Evolutionary conservation across 2,888 invertebrate genomes (phyloP).

Genomic region (Fabriciana adippe): DNA sequence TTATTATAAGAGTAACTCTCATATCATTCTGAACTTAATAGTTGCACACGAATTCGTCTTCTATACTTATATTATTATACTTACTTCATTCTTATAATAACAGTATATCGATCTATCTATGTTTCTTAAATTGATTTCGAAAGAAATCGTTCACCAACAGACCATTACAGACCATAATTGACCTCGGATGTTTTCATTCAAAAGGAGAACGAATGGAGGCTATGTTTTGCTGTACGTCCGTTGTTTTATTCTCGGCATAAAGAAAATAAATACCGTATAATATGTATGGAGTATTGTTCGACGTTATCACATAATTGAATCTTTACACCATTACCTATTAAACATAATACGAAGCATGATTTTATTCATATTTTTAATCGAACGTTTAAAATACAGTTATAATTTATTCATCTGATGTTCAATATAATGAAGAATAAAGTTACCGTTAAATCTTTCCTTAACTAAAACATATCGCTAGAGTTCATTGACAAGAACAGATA

Average conservation of each 20-base stretch:
- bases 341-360: conserved; percentile 34
- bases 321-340: conserved; percentile 62
- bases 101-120: conserved; percentile 6
- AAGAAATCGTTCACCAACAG: conserved; percentile 19
- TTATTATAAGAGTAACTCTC: no score
- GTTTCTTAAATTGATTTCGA: conserved; percentile 4
- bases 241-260: conserved; percentile 58
- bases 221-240: conserved; percentile 58
- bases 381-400: conserved; percentile 16
- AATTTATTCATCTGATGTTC: conserved; percentile 7
- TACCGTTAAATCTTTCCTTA: conserved; percentile 21
- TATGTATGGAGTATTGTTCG: conserved; percentile 65
- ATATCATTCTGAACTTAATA: no score
- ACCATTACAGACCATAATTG: conserved; percentile 38
- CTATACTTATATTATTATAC: no score
- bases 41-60: no score
- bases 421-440: background rate
- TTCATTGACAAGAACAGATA: conserved; percentile 36
- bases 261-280: conserved; percentile 60
- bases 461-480: conserved; percentile 25
- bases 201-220: conserved; percentile 56
- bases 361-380: conserved; percentile 24
- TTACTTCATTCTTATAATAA: conserved; percentile 14
- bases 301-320: conserved; percentile 73
- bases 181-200: conserved; percentile 43